Base-by-base conservation (phyloP, 2,797 vertebrate species). In the Scomberomorus guttatus region DNA sequence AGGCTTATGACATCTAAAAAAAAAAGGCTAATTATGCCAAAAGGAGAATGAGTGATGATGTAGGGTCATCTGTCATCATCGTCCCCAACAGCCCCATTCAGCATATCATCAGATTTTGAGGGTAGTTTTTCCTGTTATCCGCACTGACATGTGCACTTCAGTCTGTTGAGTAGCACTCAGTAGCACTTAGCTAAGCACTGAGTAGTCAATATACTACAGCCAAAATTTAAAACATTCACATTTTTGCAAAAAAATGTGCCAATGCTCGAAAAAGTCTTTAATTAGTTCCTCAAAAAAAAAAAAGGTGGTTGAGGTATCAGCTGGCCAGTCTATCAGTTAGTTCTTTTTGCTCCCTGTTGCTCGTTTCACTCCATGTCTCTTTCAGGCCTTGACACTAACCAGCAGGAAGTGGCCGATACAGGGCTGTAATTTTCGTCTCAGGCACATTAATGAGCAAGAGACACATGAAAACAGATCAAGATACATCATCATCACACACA, bases 151-250 rank as follows among this genome's bases (percentile, higher is more conserved):
- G 9, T 57, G 27, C 60, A 48, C 67, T 68, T 60, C 24, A 88
- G 64, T 75, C 42, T 75, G 46, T 71, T 85, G 60, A 88, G 60
- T 39, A 75, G 51, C 61, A 64, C 66, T 77, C 48, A 75, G 66
- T 57, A 57, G 71, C 68, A 79, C 56, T 81, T 72, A 75, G 61
- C 51, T 50, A 65, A 57, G 52, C 55, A 13, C 46, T 15, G 37
- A 63, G 64, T 37, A 79, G 39, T 69, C 20, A 56, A 29, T 32
- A 52, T 2, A 22, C n/a, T 20, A 18, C 61, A 54, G 72, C 37
- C 44, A 64, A 62, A 60, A 75, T 51, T 22, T 9, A 24, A 75
- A 72, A 57, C 29, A 64, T 82, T 52, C 12, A 32, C 18, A 14
- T 48, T 64, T 69, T 55, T 69, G 0, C 12, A 17, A 66, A 62